phyloP scores from a whole-genome alignment of 2,888 invertebrate species.

The Seladonia tumulorum region DNA sequence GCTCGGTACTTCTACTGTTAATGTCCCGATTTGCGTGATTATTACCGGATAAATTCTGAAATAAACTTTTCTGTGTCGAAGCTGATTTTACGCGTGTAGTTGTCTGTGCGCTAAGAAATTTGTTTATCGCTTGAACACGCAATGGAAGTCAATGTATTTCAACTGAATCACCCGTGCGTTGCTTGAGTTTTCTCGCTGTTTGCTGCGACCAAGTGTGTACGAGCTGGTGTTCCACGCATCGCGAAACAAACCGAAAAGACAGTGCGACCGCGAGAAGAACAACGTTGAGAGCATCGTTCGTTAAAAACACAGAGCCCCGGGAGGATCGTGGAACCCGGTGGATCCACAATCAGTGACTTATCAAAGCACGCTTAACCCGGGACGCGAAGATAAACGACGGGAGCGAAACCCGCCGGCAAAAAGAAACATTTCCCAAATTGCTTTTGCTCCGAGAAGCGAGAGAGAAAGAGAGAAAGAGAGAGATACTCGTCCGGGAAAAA shows the following conservation, averaged over 20 bases:
- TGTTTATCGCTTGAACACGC: too few species aligned
- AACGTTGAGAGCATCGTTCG: neutral
- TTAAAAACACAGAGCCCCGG: neutral
- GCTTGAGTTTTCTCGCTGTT: neutral
- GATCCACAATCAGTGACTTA: constrained; percentile 33
- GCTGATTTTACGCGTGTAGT: too few species aligned
- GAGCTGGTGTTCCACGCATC: neutral
- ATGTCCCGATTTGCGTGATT: too few species aligned
- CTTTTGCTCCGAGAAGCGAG: constrained; percentile 34
- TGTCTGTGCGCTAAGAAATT: too few species aligned
- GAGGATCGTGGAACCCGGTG: neutral
- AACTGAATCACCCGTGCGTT: neutral
- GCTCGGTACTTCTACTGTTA: too few species aligned
- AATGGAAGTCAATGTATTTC: too few species aligned
- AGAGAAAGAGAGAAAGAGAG: constrained; percentile 25
- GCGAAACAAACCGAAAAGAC: neutral
- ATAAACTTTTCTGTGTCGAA: too few species aligned
- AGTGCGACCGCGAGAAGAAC: neutral
- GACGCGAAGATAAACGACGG: constrained; percentile 45
- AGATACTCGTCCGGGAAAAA: neutral
- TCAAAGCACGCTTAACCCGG: constrained; percentile 35
- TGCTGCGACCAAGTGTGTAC: neutral
- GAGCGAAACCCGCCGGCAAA: constrained; percentile 32
- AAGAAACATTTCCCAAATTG: constrained; percentile 58
- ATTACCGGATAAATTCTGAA: too few species aligned